Percentiles rank a stretch among this genome's conserved stretches.
Evolutionary conservation across 2,113 vertebrate genomes (phyloP).

Genomic region (Dicentrarchus labrax): DNA sequence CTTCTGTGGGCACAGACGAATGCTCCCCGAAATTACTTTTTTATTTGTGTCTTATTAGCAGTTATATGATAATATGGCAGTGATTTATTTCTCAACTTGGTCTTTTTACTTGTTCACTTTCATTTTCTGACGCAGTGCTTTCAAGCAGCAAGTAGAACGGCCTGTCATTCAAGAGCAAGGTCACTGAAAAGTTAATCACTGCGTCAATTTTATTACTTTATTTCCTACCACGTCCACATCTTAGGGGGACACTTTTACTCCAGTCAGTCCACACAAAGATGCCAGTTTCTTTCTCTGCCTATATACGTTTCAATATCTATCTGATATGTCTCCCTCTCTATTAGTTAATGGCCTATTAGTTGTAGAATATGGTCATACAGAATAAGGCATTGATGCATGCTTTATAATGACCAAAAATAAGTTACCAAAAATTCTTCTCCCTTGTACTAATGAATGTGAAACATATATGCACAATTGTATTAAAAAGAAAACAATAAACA

Average conservation of each 20-base stretch:
- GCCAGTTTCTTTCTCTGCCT: background rate
- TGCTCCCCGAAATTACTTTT: constrained; percentile 53
- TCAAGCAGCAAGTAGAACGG: constrained; percentile 24
- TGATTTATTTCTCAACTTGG: constrained; percentile 58
- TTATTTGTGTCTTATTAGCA: constrained; percentile 60
- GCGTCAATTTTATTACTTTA: constrained; percentile 15
- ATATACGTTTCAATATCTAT: background rate
- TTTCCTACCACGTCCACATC: background rate
- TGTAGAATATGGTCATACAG: too few relatives aligned
- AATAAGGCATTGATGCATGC: too few relatives aligned
- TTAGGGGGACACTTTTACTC: background rate
- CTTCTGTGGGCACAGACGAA: constrained; percentile 59
- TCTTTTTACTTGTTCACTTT: constrained; percentile 20
- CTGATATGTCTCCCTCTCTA: background rate
- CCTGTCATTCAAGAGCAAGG: constrained; percentile 53
- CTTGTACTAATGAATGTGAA: too few relatives aligned
- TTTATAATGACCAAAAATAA: too few relatives aligned
- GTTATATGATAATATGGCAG: constrained; percentile 49
- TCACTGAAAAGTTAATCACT: constrained; percentile 38
- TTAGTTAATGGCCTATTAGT: too few relatives aligned
- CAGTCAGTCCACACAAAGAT: background rate
- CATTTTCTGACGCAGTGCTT: constrained; percentile 11
- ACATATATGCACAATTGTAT: too few relatives aligned
- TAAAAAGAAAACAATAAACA: too few relatives aligned
- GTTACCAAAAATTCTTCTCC: too few relatives aligned